Evolutionary conservation across 2,888 invertebrate genomes (phyloP), one percentile per base, ranked within the genome.

Genomic region (Drosophila lutescens): DNA sequence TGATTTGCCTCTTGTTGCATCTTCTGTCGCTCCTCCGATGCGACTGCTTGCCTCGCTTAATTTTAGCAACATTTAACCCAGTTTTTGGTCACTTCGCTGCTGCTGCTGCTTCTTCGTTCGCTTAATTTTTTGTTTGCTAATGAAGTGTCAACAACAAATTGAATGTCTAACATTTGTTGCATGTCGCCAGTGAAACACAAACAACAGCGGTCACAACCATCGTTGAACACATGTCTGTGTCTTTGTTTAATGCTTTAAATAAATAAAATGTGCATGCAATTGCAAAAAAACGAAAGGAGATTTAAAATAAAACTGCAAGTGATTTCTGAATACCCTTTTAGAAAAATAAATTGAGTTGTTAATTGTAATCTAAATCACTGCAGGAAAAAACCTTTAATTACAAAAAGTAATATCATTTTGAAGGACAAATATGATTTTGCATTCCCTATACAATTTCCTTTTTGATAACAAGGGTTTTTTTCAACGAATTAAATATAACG

Each of bases 91-190:
- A 40, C 61, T 67, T 30, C 15, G 67, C 36, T 41, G 63, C 36
- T 49, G 43, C 40, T 62, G 49, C 58, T 36, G 50, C 34, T 47
- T 44, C 47, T 49, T 74, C 57, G 46, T 69, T 66, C 46, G 38
- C 56, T 65, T 65, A 43, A 70, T 68, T 68, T 67, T 74, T 72
- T 72, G 74, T 83, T 81, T 88, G 79, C 91, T 91, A 90, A 90
- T 90, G 90, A 90, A 90, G 90, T 90, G 90, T 91, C 90, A 91
- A 86, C 90, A 86, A 90, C 88, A 90, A 90, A 90, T 88, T 81
- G 89, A 91, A 90, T 91, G 90, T 87, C 81, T 90, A 89, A 80
- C 90, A 90, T 90, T 87, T 89, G 89, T 84, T 86, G 88, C 86
- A 86, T 86, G 89, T 88, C 89, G 86, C 84, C 89, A 77, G 55